Evolutionary conservation across 2,888 invertebrate genomes (phyloP).

Genomic region (Plebejus melissa): DNA sequence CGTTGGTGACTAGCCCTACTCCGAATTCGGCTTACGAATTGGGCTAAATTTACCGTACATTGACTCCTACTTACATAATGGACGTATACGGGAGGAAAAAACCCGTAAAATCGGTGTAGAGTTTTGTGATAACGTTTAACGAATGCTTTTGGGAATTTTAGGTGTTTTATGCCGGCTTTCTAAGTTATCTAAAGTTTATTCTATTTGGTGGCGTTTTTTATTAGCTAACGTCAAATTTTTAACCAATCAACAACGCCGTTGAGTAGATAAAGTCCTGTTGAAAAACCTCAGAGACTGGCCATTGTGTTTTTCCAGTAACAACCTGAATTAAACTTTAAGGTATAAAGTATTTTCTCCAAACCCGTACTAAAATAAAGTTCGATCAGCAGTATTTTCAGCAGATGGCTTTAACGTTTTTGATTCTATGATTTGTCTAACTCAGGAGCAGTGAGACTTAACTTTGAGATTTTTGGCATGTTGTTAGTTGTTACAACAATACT

Average conservation of each 20-base stretch:
- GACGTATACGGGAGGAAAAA: neutral
- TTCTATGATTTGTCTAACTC: too few relatives aligned
- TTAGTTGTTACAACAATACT: too few relatives aligned
- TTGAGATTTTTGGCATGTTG: too few relatives aligned
- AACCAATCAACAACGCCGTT: neutral
- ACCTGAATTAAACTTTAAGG: too few relatives aligned
- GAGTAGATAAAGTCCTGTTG: neutral
- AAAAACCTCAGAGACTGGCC: too few relatives aligned
- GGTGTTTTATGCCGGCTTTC: neutral
- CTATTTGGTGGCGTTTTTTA: neutral
- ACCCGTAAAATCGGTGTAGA: neutral
- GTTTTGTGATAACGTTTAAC: neutral
- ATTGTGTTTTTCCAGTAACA: too few relatives aligned
- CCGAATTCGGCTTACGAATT: constrained; percentile 4
- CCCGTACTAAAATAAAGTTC: too few relatives aligned
- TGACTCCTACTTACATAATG: neutral
- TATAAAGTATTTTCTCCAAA: too few relatives aligned
- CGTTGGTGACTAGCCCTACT: constrained; percentile 2
- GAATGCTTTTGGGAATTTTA: neutral
- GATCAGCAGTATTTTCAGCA: too few relatives aligned
- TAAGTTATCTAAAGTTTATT: neutral
- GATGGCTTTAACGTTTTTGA: too few relatives aligned
- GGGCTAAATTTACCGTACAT: constrained; percentile 8
- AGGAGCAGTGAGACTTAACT: too few relatives aligned
- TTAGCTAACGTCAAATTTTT: neutral